phyloP scores from a whole-genome alignment of 37 sponge, comb jelly and placozoan species.

The Tethya wilhelma region DNA sequence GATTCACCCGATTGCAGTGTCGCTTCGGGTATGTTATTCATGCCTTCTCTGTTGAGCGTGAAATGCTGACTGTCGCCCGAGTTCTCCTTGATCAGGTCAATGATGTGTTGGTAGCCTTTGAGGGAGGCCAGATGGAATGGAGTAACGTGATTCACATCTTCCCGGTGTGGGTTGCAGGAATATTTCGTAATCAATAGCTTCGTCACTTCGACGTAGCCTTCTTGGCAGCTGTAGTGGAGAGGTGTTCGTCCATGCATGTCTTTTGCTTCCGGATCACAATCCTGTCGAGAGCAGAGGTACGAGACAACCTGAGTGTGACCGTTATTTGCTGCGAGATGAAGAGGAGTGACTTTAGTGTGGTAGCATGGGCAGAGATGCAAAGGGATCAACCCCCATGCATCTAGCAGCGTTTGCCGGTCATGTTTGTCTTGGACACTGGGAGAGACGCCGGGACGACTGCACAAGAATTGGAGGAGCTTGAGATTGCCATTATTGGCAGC shows the following conservation, averaged over 20 bases:
- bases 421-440: conserved; percentile 16
- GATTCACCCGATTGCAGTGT: neutral
- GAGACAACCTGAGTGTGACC: conserved; percentile 27
- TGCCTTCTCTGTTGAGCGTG: no score
- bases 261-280: neutral
- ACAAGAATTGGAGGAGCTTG: conserved; percentile 27
- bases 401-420: conserved; percentile 27
- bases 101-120: conserved; percentile 57
- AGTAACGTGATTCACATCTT: conserved; percentile 33
- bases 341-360: conserved; percentile 41
- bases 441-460: conserved; percentile 9
- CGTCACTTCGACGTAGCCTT: conserved; percentile 59
- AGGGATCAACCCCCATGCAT: conserved; percentile 71
- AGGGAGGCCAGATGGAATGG: conserved; percentile 64
- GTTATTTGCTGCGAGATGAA: conserved; percentile 66
- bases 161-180: neutral
- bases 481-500: conserved; percentile 53
- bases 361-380: conserved; percentile 27
- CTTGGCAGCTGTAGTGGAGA: conserved; percentile 57
- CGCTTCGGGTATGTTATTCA: no score
- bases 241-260: conserved; percentile 38
- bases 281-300: conserved; percentile 12
- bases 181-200: conserved; percentile 24
- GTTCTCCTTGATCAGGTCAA: conserved; percentile 42
- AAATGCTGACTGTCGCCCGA: no score